Percentiles rank a stretch among this genome's conserved stretches.
phyloP scores from a whole-genome alignment of 2,888 invertebrate species.

The Phaedon cochleariae region DNA sequence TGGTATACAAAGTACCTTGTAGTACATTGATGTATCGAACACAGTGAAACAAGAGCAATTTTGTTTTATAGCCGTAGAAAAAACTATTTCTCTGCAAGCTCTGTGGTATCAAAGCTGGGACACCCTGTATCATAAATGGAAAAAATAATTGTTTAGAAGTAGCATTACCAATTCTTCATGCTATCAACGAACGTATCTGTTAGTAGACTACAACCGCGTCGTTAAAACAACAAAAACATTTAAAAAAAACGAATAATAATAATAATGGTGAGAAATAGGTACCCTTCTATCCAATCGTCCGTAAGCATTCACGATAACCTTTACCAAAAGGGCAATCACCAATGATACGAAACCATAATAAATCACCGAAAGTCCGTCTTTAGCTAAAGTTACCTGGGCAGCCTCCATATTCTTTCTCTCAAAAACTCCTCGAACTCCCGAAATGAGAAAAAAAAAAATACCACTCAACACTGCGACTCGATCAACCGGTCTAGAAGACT shows the following conservation, averaged over 20 bases:
- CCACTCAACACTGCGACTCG: neutral
- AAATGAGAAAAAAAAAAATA: neutral
- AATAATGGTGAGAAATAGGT: slow-evolving; percentile 34
- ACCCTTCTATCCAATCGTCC: slow-evolving; percentile 54
- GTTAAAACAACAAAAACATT: slow-evolving; percentile 15
- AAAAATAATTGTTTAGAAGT: no score
- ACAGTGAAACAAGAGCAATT: no score
- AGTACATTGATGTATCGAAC: no score
- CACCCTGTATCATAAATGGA: no score
- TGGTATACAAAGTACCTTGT: no score
- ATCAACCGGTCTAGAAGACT: neutral
- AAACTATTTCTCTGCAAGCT: no score
- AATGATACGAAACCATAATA: slow-evolving; percentile 56
- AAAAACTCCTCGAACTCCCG: slow-evolving; percentile 9
- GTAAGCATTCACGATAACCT: slow-evolving; percentile 56
- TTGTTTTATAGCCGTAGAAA: no score
- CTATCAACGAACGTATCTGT: slow-evolving; percentile 4
- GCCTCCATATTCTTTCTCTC: slow-evolving; percentile 48
- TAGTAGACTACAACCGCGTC: slow-evolving; percentile 25
- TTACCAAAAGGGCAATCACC: slow-evolving; percentile 57
- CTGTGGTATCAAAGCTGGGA: no score
- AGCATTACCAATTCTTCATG: neutral
- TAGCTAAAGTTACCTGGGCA: slow-evolving; percentile 58
- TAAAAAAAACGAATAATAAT: slow-evolving; percentile 27
- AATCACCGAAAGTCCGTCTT: slow-evolving; percentile 54